Evolutionary conservation across 64 coral and sea anemone genomes (phyloP), one percentile per base, ranked within the genome.

Genomic region (Montipora efflorescens): DNA sequence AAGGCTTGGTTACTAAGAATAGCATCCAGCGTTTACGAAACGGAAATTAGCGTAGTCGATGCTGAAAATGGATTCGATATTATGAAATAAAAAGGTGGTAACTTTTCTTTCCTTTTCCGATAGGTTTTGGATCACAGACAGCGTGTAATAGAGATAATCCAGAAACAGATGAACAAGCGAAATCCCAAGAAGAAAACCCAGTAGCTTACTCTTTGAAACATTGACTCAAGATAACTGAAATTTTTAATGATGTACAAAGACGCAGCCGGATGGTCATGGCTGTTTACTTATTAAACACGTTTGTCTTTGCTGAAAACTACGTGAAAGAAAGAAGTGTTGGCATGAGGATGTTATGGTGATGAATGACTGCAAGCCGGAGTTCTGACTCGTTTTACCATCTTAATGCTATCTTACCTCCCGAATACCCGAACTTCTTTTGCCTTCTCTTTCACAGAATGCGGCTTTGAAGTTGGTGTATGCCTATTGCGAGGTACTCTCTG

Each of bases 111-210:
- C 16, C 16, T 81, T 13, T 4, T 18, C 36, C 36, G 36, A 36
- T 59, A 98, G 96, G 93, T 89, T 22, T 90, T 98, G 77, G 96
- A 98, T 43, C 96, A 98, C 88, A 90, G 93, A 23, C 84, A 77
- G 57, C 78, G 93, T 59, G 92, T 90, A 76, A 75, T 92, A 7
- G 96, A 98, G 10, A 88, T 98, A 52, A 79, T 98, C 9, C 96
- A 98, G 72, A 98, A 98, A 88, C 88, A 98, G 50, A 95, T 98
- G 82, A 98, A 95, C 70, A 98, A 98, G 59, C 89, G 96, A 79
- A 95, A 98, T 28, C 93, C 89, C 10, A 98, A 98, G 93, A 98
- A 98, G 88, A 98, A 98, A 74, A 98, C 89, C 19, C 82, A 86
- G 49, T 86, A 72, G 67, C 23, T 48, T 43, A 46, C 6, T 48